Base-by-base conservation (phyloP, 1,140 invertebrate species). In the Drosophila prosaltans region DNA sequence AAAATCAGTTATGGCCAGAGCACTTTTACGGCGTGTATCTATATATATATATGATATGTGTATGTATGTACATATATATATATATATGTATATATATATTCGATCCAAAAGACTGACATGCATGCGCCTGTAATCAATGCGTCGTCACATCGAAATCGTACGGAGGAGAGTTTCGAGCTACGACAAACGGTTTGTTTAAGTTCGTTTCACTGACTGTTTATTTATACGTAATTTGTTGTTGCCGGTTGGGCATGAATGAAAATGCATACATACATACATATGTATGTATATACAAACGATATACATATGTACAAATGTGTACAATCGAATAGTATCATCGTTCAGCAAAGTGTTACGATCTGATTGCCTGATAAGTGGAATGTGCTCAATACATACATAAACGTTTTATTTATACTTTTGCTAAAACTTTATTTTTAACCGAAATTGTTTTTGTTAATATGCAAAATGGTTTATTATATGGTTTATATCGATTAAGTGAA, bases 111-210 rank as follows among this genome's bases (percentile, higher is more conserved):
- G 72, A 69, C 72, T 78, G 69, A 80, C 77, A 76, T 57, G 65
- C 69, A 65, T 74, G 76, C 71, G 83, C 64, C 74, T 80, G 78
- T 78, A 89, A 88, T 88, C 84, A 84, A 88, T 89, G 85, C 78
- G 74, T 90, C 74, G 80, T 71, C 85, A 84, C 85, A 81, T 88
- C 32, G 76, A 65, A 69, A 59, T 32, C 10, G 21, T 11, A 36
- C 30, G 51, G 36, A 1, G 45, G 9, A n/a, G 43, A 48, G 41
- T 41, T 55, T 54, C 26, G 74, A 61, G 39, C 43, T 40, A 65
- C 63, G 65, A 77, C 74, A 74, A 85, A 83, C 79, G 71, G 84
- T 89, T 90, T 89, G 85, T 89, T 89, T 89, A 78, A 89, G 78
- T 89, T 77, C 60, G 61, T 40, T 89, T 75, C 70, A 66, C 59